Percentiles rank a stretch among this genome's conserved stretches.
Conservation (phyloP, 2,113 vertebrate species). For the Tautogolabrus adspersus region DNA sequence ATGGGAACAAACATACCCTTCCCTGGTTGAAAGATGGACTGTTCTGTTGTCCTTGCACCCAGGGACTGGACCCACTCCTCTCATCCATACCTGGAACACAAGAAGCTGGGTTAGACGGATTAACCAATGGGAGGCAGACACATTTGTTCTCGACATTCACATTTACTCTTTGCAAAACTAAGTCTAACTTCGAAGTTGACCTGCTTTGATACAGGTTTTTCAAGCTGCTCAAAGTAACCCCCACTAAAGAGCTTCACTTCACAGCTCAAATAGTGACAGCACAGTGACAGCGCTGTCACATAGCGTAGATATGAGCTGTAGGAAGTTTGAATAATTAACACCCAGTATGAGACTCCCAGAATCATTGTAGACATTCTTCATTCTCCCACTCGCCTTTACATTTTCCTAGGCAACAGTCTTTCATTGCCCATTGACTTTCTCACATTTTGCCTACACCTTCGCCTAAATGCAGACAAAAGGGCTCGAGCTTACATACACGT, state of each 20-base stretch:
- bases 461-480: slow-evolving; percentile 23
- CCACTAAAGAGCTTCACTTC: slow-evolving; percentile 49
- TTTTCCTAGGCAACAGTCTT: slow-evolving; percentile 80
- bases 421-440: slow-evolving; percentile 52
- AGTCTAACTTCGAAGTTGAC: slow-evolving; percentile 50
- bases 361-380: slow-evolving; percentile 74
- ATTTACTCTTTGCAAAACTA: slow-evolving; percentile 32
- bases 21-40: slow-evolving; percentile 90
- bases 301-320: slow-evolving; percentile 75
- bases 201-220: slow-evolving; percentile 63
- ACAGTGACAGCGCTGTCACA: slow-evolving; percentile 74
- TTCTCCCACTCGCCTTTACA: slow-evolving; percentile 74
- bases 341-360: slow-evolving; percentile 75
- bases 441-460: slow-evolving; percentile 59
- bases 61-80: slow-evolving; percentile 88
- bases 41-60: slow-evolving; percentile 90
- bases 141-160: slow-evolving; percentile 10
- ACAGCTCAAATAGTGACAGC: slow-evolving; percentile 63
- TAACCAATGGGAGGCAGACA: slow-evolving; percentile 12
- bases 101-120: slow-evolving; percentile 52
- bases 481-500: slow-evolving; percentile 49
- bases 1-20: slow-evolving; percentile 83
- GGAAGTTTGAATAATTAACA: slow-evolving; percentile 84
- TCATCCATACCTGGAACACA: slow-evolving; percentile 90
- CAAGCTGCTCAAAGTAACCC: slow-evolving; percentile 53